Evolutionary conservation across 2,888 invertebrate species (phyloP), one percentile per base, ranked within the genome.

Genomic region (Theodoxus fluviatilis): DNA sequence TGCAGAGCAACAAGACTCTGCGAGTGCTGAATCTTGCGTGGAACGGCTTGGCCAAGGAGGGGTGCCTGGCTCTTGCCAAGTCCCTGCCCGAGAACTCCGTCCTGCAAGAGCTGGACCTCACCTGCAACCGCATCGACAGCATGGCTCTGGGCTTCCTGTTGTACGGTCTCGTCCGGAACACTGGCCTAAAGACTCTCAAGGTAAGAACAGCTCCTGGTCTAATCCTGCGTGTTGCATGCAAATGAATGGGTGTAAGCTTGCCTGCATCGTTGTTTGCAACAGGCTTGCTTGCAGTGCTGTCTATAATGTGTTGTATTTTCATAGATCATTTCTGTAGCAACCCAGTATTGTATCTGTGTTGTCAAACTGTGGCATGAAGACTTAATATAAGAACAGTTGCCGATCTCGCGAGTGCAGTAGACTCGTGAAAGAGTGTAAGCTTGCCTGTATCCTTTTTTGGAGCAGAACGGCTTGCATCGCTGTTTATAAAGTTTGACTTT

Each of bases 31-130:
- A 81, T 69, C 28, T 81, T 18, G 78, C 81, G 2, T 82, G 82
- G 82, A 83, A 83, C 67, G 83, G 81, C 3, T 77, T 82, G 37
- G 81, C 80, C 6, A 77, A 78, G 63, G 80, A 81, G 52, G 83
- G 83, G 0, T 80, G 82, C 40, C 76, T 77, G 40, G 81, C 81
- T 0, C 71, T 83, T 22, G 79, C 78, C 2, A 61, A 72, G 37
- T 66, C 79, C 1, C 73, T 83, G 38, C 76, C 75, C 6, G 73
- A 75, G 59, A 83, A 81, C 72, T 69, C 66, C n/a, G 71, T 73
- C 0, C 72, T 83, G 35, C 68, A 59, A 7, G 79, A 79, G 37
- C 73, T 83, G 37, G 77, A 81, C 71, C 67, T 83, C 38, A 78
- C 79, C 12, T 80, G 79, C 70, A 83, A 83, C 74, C 73, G 83